These are phyloP conservation scores for Galbula dea DNA, from an alignment of 2,113 vertebrate genomes.

Conservation along the genomic window DNA sequence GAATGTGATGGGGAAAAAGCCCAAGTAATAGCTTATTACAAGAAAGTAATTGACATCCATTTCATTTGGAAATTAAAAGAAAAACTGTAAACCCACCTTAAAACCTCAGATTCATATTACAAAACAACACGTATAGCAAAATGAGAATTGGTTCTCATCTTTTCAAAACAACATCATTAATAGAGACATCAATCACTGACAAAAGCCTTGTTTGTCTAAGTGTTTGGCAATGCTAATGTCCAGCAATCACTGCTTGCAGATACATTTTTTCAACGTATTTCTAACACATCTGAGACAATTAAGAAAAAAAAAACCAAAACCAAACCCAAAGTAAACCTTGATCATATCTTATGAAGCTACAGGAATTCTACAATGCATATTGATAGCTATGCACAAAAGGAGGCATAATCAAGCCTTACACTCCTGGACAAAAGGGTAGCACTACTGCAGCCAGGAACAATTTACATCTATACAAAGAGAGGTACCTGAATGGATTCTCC, in stretches of 20 bases:
- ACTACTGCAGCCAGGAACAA: neutral
- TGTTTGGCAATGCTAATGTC: neutral
- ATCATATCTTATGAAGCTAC: neutral
- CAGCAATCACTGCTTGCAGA: neutral
- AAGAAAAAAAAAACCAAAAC: neutral
- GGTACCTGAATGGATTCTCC: neutral
- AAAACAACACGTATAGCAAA: neutral
- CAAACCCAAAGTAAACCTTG: neutral
- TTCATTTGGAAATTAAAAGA: neutral
- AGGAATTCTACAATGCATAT: rapidly evolving
- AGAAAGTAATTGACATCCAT: neutral
- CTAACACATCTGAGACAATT: neutral
- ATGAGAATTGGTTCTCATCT: neutral
- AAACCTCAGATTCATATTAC: neutral
- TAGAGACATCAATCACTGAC: neutral
- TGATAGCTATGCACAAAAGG: neutral
- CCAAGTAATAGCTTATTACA: rapidly evolving
- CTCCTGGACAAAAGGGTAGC: neutral
- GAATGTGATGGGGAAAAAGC: neutral
- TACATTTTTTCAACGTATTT: neutral
- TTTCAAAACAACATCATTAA: neutral
- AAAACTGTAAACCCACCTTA: neutral
- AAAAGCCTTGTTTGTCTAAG: neutral
- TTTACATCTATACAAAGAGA: neutral
- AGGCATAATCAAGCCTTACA: neutral